phyloP scores from a whole-genome alignment of 2,888 invertebrate genomes.

The Drosophila formosana region DNA sequence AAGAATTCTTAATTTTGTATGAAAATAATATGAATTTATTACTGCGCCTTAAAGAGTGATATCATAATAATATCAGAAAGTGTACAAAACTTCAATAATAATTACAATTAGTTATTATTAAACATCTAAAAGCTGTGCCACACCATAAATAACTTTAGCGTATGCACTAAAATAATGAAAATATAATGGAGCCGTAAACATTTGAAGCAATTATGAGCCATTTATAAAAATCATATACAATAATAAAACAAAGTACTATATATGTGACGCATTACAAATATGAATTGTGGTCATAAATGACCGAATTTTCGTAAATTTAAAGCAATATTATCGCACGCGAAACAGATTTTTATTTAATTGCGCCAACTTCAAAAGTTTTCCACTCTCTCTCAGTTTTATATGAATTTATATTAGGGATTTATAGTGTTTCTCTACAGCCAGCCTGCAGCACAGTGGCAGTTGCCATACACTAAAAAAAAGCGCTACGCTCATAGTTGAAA shows the following conservation, averaged over 20 bases:
- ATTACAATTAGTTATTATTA: too few species aligned
- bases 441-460: conserved; percentile 9
- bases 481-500: conserved; percentile 45
- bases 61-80: too few species aligned
- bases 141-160: too few species aligned
- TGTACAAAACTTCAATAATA: too few species aligned
- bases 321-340: conserved; percentile 14
- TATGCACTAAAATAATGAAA: too few species aligned
- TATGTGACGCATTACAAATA: neutral
- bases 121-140: too few species aligned
- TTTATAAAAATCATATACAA: neutral
- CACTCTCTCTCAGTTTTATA: conserved; percentile 7
- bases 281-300: neutral
- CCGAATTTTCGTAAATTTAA: neutral
- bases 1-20: neutral
- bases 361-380: conserved; percentile 9
- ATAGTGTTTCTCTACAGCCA: conserved; percentile 26
- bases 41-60: too few species aligned
- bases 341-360: conserved; percentile 36
- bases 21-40: too few species aligned
- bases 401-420: conserved; percentile 45
- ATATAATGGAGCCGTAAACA: too few species aligned
- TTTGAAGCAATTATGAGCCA: too few species aligned
- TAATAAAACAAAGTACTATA: neutral
- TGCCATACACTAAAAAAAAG: conserved; percentile 17